Percentiles rank a stretch among this genome's conserved stretches.
Evolutionary conservation across 2,888 invertebrate genomes (phyloP).

Genomic region (Amblyjoppa fuscipennis): DNA sequence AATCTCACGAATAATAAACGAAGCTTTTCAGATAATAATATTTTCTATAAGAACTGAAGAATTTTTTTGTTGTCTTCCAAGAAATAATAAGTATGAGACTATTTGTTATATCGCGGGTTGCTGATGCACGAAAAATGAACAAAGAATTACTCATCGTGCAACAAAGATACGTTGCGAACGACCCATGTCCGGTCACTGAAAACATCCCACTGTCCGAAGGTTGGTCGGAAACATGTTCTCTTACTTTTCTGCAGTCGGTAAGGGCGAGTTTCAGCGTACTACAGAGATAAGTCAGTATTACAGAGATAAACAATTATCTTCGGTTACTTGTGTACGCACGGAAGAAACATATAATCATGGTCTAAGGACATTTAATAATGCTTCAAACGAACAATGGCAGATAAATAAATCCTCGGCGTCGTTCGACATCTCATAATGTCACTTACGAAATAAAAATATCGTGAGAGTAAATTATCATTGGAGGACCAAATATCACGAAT

Average conservation of each 20-base stretch:
- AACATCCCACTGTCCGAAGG: neutral
- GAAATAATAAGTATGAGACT: no score
- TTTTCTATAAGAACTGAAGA: neutral
- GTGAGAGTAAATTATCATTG: neutral
- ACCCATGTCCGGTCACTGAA: neutral
- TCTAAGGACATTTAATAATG: no score
- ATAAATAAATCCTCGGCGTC: no score
- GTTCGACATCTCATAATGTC: neutral
- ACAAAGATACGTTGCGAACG: neutral
- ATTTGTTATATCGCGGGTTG: no score
- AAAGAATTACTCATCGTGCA: neutral
- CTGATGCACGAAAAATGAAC: no score
- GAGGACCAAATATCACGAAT: neutral
- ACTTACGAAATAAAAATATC: neutral
- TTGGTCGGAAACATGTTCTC: neutral
- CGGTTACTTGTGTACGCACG: neutral
- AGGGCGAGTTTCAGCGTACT: neutral
- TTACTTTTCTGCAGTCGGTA: neutral
- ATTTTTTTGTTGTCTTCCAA: no score
- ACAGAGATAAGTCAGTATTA: neutral
- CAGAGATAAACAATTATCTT: neutral
- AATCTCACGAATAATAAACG: neutral
- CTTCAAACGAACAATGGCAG: no score
- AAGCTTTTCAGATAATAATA: neutral
- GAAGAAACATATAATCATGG: no score